Conservation (phyloP, 2,113 vertebrate genomes). For the Myodes glareolus region DNA sequence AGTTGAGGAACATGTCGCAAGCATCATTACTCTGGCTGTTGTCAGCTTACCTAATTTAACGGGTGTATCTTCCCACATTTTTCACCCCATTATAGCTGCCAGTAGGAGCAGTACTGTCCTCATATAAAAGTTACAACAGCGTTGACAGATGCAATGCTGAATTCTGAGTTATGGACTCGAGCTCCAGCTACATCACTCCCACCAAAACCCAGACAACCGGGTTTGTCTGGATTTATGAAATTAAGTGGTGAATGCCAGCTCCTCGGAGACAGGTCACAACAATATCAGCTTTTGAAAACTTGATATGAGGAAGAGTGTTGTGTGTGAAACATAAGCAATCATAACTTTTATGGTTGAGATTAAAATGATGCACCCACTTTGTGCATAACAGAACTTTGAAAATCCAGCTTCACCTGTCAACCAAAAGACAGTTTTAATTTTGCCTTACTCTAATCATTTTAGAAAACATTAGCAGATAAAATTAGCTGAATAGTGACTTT, state of each 20-base stretch:
- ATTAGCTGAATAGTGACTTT: constrained; percentile 20
- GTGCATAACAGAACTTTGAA: constrained; percentile 21
- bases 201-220: background rate
- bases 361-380: background rate
- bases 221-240: constrained; percentile 48
- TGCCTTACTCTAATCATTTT: background rate
- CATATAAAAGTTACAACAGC: background rate
- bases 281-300: background rate
- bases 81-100: constrained; percentile 52
- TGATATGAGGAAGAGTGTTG: background rate
- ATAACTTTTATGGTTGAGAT: background rate
- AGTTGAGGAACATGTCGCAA: constrained; percentile 26
- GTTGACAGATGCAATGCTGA: constrained; percentile 58
- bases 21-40: constrained; percentile 50
- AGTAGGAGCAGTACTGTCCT: background rate
- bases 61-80: constrained; percentile 36
- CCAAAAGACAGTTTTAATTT: constrained; percentile 31
- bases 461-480: constrained; percentile 13
- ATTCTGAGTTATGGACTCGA: constrained; percentile 32
- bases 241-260: constrained; percentile 54
- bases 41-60: constrained; percentile 52
- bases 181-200: constrained; percentile 33
- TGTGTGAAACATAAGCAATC: background rate
- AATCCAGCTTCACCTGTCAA: background rate
- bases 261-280: constrained; percentile 53